phyloP scores from a whole-genome alignment of 1,140 invertebrate genomes.

The Saccostrea cuccullata region DNA sequence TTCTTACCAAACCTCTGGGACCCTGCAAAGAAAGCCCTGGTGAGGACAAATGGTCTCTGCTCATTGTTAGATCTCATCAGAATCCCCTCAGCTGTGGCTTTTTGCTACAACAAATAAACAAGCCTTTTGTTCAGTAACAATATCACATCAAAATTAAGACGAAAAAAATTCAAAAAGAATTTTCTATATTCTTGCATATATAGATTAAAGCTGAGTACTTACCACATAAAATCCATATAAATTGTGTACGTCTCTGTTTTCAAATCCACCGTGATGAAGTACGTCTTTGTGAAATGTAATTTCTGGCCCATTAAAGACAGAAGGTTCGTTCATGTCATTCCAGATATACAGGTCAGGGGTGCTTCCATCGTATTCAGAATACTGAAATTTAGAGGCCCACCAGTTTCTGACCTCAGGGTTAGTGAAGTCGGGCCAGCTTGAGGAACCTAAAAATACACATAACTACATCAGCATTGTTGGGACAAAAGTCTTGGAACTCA shows the following conservation, averaged over 20 bases:
- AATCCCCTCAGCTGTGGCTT: constrained; percentile 85
- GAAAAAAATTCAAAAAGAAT: no score
- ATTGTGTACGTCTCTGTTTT: constrained; percentile 97
- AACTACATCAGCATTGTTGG: no score
- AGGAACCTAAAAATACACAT: constrained; percentile 81
- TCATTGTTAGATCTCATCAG: constrained; percentile 84
- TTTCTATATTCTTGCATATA: no score
- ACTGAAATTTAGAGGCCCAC: constrained; percentile 88
- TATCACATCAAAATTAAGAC: no score
- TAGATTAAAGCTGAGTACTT: no score
- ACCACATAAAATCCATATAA: constrained; percentile 89
- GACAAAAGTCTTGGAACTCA: no score
- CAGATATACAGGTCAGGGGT: constrained; percentile 95
- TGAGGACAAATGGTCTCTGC: constrained; percentile 93
- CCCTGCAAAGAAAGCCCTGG: constrained; percentile 94
- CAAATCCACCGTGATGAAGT: constrained; percentile 91
- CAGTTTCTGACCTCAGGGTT: constrained; percentile 91
- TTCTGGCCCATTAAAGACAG: constrained; percentile 99
- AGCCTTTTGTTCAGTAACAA: no score
- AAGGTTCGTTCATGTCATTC: constrained; percentile 99
- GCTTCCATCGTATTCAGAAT: constrained; percentile 89
- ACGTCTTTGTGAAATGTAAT: constrained; percentile 89
- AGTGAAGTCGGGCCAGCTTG: constrained; percentile 96
- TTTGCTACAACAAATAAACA: constrained; percentile 60
- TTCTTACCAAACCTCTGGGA: constrained; percentile 86